Percentiles rank a stretch among this genome's conserved stretches.
phyloP scores from a whole-genome alignment of 2,113 vertebrate genomes.

The Benthochromis sp. region DNA sequence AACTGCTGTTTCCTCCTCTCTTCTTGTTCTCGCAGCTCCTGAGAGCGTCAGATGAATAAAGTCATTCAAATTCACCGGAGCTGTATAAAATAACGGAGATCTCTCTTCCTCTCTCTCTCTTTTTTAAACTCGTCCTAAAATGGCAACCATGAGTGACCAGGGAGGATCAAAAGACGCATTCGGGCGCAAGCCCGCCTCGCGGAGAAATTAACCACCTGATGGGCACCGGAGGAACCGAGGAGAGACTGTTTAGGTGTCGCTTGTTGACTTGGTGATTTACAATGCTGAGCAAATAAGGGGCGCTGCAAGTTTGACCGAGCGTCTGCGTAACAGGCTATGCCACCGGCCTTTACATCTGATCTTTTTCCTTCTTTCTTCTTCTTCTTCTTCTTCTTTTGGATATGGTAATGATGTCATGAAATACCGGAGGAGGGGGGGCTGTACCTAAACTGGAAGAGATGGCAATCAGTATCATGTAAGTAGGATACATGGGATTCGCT shows the following conservation, averaged over 20 bases:
- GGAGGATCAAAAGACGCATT: slow-evolving; percentile 37
- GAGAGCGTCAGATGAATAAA: slow-evolving; percentile 46
- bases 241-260: slow-evolving; percentile 15
- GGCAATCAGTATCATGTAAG: slow-evolving; percentile 14
- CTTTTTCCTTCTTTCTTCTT: neutral
- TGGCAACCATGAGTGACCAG: slow-evolving; percentile 56
- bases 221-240: slow-evolving; percentile 27
- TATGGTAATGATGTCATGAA: slow-evolving; percentile 58
- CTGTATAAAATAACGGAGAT: neutral
- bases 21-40: slow-evolving; percentile 48
- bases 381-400: neutral
- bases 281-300: slow-evolving; percentile 31
- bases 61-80: slow-evolving; percentile 44
- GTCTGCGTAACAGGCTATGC: slow-evolving; percentile 46
- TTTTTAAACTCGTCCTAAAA: slow-evolving; percentile 39
- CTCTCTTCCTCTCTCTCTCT: neutral
- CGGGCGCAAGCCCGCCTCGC: neutral
- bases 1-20: slow-evolving; percentile 15
- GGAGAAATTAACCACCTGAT: slow-evolving; percentile 60
- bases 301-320: slow-evolving; percentile 41
- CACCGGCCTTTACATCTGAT: neutral
- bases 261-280: slow-evolving; percentile 48
- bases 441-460: neutral
- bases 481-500: slow-evolving; percentile 4
- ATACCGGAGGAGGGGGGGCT: neutral